Conservation (phyloP, 2,888 invertebrate species). For the Perizoma affinitatum region DNA sequence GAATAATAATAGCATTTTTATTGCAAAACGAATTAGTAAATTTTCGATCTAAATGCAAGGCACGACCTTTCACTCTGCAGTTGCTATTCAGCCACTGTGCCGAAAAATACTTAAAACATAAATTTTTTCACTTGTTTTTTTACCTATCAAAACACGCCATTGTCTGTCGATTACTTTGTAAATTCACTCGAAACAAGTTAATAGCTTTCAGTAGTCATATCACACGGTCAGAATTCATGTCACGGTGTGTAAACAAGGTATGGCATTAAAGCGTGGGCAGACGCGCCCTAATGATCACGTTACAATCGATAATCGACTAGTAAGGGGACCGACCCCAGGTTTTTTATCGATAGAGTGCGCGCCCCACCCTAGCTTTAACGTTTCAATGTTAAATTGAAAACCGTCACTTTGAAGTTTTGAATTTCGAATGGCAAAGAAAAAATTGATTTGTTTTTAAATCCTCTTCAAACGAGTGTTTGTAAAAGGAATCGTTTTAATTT, state of each 20-base stretch:
- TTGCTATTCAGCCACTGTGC: not conserved
- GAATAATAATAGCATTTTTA: constrained; percentile 13
- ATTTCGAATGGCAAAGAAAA: constrained; percentile 21
- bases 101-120: not conserved
- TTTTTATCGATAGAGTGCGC: constrained; percentile 36
- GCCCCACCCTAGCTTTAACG: constrained; percentile 34
- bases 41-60: constrained; percentile 21
- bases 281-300: constrained; percentile 51
- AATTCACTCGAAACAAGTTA: constrained; percentile 38
- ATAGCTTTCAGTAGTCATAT: constrained; percentile 36
- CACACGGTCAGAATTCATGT: constrained; percentile 39
- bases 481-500: constrained; percentile 25
- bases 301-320: constrained; percentile 51
- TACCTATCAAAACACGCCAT: constrained; percentile 23
- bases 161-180: constrained; percentile 27
- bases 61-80: constrained; percentile 12
- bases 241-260: constrained; percentile 47
- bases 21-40: constrained; percentile 21
- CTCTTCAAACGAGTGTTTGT: constrained; percentile 24
- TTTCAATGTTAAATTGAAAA: constrained; percentile 29
- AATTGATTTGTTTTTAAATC: constrained; percentile 29
- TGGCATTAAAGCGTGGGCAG: constrained; percentile 40
- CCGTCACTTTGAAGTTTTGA: constrained; percentile 26
- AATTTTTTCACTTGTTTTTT: constrained; percentile 6
- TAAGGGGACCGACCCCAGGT: constrained; percentile 41